Evolutionary conservation across 1,140 invertebrate species (phyloP).

Genomic region (Eumaeus atala): DNA sequence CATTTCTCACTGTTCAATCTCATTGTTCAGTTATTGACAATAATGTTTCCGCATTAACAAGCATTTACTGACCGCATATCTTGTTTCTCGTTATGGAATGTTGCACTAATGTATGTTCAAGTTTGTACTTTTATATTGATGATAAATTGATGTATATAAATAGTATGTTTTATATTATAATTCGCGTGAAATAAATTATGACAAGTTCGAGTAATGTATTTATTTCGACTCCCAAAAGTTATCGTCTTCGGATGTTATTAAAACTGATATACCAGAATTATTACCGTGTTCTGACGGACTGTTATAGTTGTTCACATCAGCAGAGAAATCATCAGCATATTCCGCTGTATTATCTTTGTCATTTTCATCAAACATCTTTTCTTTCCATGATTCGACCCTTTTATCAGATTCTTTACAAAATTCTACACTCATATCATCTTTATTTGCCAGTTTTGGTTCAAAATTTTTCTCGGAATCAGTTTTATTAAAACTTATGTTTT

Average conservation of each 20-base stretch:
- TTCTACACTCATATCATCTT: background rate
- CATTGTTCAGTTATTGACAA: conserved; percentile 25
- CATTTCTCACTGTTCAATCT: conserved; percentile 21
- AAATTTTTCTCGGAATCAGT: too few species aligned
- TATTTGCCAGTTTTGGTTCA: background rate
- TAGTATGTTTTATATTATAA: conserved; percentile 56
- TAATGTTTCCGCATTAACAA: conserved; percentile 23
- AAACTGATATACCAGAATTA: conserved; percentile 43
- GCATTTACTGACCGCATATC: conserved; percentile 25
- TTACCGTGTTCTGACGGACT: conserved; percentile 37
- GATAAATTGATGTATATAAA: conserved; percentile 40
- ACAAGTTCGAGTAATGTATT: conserved; percentile 47
- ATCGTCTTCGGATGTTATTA: conserved; percentile 48
- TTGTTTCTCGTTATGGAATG: conserved; percentile 27
- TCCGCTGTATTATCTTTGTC: conserved; percentile 22
- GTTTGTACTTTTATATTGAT: conserved; percentile 70
- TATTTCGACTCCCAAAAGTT: conserved; percentile 49
- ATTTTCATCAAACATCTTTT: conserved; percentile 12
- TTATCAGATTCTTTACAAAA: background rate
- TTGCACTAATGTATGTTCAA: conserved; percentile 27
- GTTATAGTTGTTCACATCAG: conserved; percentile 50
- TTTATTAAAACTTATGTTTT: too few species aligned
- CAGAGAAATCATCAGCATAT: conserved; percentile 49
- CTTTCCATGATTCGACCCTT: background rate
- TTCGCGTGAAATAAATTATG: conserved; percentile 59